A percentile compares a stretch with the other conserved stretches of the same genome.
phyloP scores from a whole-genome alignment of 35 echinoderm and acorn worm species.

The Apostichopus californicus region DNA sequence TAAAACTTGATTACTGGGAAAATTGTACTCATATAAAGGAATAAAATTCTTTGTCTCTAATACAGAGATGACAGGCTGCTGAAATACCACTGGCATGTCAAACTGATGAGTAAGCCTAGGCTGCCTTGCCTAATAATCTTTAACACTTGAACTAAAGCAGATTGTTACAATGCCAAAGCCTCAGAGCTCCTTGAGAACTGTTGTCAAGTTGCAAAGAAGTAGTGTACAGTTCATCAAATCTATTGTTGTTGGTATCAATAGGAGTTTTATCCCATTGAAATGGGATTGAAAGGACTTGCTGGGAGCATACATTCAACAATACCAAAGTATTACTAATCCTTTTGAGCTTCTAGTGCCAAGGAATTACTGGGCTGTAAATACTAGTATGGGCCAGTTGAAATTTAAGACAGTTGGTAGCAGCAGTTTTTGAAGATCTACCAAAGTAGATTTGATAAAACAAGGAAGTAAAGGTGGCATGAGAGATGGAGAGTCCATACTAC shows the following conservation, averaged over 20 bases:
- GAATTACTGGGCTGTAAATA: slow-evolving; percentile 4
- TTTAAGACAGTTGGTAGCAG: neutral
- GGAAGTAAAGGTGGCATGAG: too few relatives aligned
- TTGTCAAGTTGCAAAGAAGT: slow-evolving; percentile 31
- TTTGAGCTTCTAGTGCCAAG: neutral
- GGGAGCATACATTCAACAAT: slow-evolving; percentile 30
- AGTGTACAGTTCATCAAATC: slow-evolving; percentile 38
- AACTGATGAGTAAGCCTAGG: slow-evolving; percentile 1
- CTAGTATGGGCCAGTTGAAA: neutral
- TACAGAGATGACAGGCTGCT: neutral
- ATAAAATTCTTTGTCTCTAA: neutral
- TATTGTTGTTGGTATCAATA: slow-evolving; percentile 32
- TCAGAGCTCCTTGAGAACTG: slow-evolving; percentile 17
- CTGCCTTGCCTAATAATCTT: slow-evolving; percentile 5
- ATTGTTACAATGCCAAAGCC: slow-evolving; percentile 4
- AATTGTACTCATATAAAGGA: neutral
- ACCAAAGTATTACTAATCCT: neutral
- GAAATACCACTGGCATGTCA: neutral
- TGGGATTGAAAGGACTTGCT: neutral
- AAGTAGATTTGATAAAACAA: too few relatives aligned
- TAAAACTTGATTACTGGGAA: neutral
- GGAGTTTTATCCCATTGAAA: slow-evolving; percentile 17
- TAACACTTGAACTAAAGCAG: slow-evolving; percentile 38
- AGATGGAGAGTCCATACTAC: too few relatives aligned
- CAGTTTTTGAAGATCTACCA: too few relatives aligned